Evolutionary conservation across 2,797 vertebrate genomes (phyloP).

Genomic region (Telmatherina bonti): DNA sequence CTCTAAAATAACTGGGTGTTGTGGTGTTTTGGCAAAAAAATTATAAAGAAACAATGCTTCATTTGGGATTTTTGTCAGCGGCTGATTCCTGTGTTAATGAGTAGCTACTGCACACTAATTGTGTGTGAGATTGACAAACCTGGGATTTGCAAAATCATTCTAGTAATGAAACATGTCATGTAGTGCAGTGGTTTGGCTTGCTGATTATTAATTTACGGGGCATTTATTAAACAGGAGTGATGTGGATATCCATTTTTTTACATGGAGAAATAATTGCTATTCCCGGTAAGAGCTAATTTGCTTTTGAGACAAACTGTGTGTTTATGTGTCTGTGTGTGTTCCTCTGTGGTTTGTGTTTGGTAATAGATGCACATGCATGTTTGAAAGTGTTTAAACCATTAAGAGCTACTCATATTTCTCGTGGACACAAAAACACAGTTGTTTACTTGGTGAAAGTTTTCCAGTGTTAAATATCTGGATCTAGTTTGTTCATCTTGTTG

Average conservation of each 20-base stretch:
- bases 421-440: background rate
- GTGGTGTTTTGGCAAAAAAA: background rate
- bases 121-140: background rate
- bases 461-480: background rate
- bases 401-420: background rate
- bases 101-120: background rate
- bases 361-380: background rate
- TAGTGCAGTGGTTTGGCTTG: background rate
- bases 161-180: slow-evolving; percentile 7
- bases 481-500: background rate
- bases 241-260: background rate
- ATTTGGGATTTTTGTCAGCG: slow-evolving; percentile 1
- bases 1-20: background rate
- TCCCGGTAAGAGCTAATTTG: background rate
- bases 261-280: background rate
- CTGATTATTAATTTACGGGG: slow-evolving; percentile 1
- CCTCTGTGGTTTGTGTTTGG: background rate
- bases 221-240: background rate
- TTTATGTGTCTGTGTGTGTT: background rate
- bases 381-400: background rate
- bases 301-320: background rate
- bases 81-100: slow-evolving; percentile 9
- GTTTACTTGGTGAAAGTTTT: background rate
- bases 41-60: background rate
- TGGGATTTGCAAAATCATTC: background rate